Base-by-base conservation (phyloP, 2,113 vertebrate genomes). In the Stictonetta naevosa region DNA sequence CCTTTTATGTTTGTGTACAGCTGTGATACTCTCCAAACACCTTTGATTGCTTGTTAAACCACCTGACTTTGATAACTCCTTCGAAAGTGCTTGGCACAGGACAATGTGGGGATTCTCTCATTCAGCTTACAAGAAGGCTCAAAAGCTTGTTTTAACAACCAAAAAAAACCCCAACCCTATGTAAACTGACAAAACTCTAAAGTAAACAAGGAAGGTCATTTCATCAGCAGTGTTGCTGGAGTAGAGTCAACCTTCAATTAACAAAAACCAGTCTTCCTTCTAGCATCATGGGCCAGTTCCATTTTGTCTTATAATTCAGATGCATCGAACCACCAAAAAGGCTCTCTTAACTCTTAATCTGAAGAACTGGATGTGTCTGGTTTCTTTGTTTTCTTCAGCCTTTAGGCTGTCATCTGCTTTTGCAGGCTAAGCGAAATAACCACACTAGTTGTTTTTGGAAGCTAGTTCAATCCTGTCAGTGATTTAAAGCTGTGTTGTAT, bases 381-480 rank as follows among this genome's bases (percentile, higher is more conserved):
- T 76, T 91, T 79, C 11, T 76, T 92, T 91, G 19, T 58, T 83
- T 86, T 44, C 66, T 77, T 90, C 76, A 67, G 52, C 75, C 68
- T 81, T 83, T 40, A 88, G 83, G 85, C 76, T 74, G 20, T 94
- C 55, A 78, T 90, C 75, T 90, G 60, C 46, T 86, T 83, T 90
- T 95, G 79, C 63, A 77, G 52, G 42, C 88, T 86, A 86, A 78
- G 88, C 52, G 53, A 73, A 89, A 82, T 52, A 96, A 72, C 66
- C 31, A 73, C 31, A 19, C 28, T 28, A 44, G 88, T 50, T 91
- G 52, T 8, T 88, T 84, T 62, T 44, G 62, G 69, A 86, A 91
- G 31, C 64, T 94, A 44, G 17, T 83, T 90, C 64, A 48, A 34
- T 81, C 42, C 52, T 81, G 56, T 86, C 88, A 68, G 58, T 83